Percentiles rank a stretch among this genome's conserved stretches.
Evolutionary conservation across 2,113 vertebrate genomes (phyloP).

Genomic region (Macroglossus sobrinus): DNA sequence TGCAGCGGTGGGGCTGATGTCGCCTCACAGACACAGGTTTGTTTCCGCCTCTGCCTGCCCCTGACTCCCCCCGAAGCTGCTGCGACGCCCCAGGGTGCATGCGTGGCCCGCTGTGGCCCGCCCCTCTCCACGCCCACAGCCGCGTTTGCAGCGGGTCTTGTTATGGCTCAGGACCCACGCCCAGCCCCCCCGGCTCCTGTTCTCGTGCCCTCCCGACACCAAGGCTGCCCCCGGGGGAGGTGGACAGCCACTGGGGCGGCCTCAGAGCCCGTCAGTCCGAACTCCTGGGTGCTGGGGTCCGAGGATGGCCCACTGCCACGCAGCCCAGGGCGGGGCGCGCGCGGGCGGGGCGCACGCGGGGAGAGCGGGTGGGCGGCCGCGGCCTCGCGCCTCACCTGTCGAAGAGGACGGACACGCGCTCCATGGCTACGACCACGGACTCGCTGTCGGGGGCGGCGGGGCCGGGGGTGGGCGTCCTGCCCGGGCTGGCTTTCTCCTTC

Average conservation of each 20-base stretch:
- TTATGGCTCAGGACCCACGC: background rate
- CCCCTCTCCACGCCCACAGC: no score
- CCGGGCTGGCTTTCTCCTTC: conserved; percentile 95
- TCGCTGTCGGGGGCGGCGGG: conserved; percentile 92
- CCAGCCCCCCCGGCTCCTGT: fast-evolving
- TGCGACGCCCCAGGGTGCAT: no score
- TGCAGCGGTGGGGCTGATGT: fast-evolving
- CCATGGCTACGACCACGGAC: conserved; percentile 98
- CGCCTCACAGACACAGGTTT: fast-evolving
- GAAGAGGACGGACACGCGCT: conserved; percentile 97
- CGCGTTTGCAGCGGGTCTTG: no score
- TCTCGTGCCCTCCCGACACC: background rate
- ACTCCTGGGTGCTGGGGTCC: fast-evolving
- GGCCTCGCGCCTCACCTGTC: conserved; percentile 87
- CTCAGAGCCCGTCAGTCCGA: background rate
- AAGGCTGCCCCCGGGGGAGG: background rate
- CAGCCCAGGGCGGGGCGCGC: background rate
- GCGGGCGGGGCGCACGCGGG: fast-evolving
- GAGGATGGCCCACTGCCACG: fast-evolving
- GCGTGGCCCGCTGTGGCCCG: no score
- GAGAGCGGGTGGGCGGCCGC: no score
- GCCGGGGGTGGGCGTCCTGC: conserved; percentile 86
- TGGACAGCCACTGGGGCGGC: fast-evolving
- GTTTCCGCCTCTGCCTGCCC: background rate
- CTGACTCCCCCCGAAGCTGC: fast-evolving